A percentile compares a stretch with the other conserved stretches of the same genome.
Evolutionary conservation across 2,888 invertebrate genomes (phyloP).

Genomic region (Eupithecia exiguata): DNA sequence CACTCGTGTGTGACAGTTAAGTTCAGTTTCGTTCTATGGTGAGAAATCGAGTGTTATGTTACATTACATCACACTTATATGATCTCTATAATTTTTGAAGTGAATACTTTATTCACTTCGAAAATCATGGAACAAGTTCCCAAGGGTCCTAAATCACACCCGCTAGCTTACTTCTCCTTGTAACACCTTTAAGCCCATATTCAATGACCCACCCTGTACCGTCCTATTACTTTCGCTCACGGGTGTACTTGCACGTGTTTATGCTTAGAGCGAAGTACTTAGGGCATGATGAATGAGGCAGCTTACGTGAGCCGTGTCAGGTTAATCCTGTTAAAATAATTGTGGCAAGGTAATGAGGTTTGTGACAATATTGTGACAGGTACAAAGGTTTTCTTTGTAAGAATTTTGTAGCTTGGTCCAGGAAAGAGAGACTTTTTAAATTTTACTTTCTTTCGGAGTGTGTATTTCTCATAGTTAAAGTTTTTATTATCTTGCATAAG

Average conservation of each 20-base stretch:
- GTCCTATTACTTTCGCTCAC: constrained; percentile 4
- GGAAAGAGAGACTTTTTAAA: background rate
- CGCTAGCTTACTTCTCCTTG: background rate
- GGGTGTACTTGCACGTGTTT: constrained; percentile 12
- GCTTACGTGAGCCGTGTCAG: constrained; percentile 13
- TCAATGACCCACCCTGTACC: background rate
- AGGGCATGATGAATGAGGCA: constrained; percentile 15
- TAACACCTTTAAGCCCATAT: background rate
- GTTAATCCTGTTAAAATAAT: constrained; percentile 15
- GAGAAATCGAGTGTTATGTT: background rate
- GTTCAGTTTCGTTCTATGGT: background rate
- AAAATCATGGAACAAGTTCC: no score
- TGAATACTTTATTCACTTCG: no score
- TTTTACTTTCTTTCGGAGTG: background rate
- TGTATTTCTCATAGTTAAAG: background rate
- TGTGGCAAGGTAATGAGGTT: constrained; percentile 11
- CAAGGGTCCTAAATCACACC: background rate
- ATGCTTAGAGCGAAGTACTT: constrained; percentile 10
- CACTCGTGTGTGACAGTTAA: background rate
- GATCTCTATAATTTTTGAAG: no score
- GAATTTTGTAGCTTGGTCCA: background rate
- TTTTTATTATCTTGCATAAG: no score
- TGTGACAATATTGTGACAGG: constrained; percentile 2
- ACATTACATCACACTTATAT: no score
- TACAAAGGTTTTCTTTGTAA: constrained; percentile 3